Evolutionary conservation across 2,113 vertebrate species (phyloP).

Genomic region (Thunnus thynnus): DNA sequence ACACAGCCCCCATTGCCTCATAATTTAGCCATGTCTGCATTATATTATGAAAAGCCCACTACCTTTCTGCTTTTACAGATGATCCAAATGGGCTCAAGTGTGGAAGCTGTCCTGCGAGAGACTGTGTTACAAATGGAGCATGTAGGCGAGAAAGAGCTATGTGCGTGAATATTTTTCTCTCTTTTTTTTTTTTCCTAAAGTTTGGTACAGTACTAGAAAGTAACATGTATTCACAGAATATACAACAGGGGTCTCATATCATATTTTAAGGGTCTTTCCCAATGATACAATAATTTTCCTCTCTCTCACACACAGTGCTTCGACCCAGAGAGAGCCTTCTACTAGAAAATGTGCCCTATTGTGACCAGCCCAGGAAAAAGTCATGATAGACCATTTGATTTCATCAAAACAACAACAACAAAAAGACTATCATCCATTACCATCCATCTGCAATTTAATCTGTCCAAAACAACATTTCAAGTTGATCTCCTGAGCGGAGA

Average conservation of each 20-base stretch:
- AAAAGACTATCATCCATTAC: neutral
- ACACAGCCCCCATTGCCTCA: no score
- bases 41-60: neutral
- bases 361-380: constrained; percentile 81
- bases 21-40: neutral
- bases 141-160: constrained; percentile 68
- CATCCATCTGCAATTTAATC: constrained; percentile 11
- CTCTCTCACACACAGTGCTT: constrained; percentile 71
- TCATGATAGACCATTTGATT: constrained; percentile 52
- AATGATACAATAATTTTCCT: neutral
- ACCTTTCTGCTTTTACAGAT: constrained; percentile 71
- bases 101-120: constrained; percentile 81
- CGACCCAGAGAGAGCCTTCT: constrained; percentile 80
- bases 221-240: neutral
- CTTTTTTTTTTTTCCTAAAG: neutral
- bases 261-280: neutral
- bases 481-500: constrained; percentile 2
- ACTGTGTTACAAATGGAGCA: constrained; percentile 82
- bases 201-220: neutral
- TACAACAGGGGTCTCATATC: neutral
- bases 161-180: constrained; percentile 63
- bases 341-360: constrained; percentile 85
- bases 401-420: constrained; percentile 6
- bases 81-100: constrained; percentile 84
- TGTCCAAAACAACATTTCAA: constrained; percentile 8